phyloP scores from a whole-genome alignment of 1,140 invertebrate genomes.

The Alviniconcha marisindica region DNA sequence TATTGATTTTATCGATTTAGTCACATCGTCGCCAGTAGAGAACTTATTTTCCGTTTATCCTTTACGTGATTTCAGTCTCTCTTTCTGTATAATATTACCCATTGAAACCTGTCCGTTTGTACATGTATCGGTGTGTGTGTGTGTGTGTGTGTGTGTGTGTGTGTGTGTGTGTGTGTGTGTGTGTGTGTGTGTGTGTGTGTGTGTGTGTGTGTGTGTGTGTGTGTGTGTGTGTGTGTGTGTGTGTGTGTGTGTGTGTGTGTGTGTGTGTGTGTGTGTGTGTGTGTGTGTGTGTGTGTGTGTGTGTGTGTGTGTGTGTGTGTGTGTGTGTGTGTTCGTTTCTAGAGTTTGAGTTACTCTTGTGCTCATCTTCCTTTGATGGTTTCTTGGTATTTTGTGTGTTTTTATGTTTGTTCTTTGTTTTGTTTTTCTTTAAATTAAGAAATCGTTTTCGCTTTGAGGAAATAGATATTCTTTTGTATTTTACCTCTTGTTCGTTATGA shows the following conservation, averaged over 20 bases:
- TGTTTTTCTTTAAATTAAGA: no score
- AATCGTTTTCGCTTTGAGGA: no score
- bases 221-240: not conserved
- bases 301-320: not conserved
- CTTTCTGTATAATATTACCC: not conserved
- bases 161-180: not conserved
- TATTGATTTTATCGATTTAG: no score
- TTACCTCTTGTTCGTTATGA: no score
- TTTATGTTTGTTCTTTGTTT: no score
- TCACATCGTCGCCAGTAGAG: no score
- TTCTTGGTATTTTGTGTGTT: no score
- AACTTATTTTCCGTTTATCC: no score
- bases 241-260: not conserved
- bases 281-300: not conserved
- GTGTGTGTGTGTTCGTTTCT: no score
- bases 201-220: not conserved
- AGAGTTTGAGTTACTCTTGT: not conserved
- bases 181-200: conserved; percentile 6
- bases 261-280: conserved; percentile 3
- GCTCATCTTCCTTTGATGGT: not conserved
- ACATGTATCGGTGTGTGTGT: not conserved
- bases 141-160: not conserved
- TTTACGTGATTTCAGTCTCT: no score
- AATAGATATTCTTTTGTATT: no score
- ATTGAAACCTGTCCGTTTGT: not conserved